phyloP scores from a whole-genome alignment of 2,113 vertebrate genomes.

The Ammodytes marinus region DNA sequence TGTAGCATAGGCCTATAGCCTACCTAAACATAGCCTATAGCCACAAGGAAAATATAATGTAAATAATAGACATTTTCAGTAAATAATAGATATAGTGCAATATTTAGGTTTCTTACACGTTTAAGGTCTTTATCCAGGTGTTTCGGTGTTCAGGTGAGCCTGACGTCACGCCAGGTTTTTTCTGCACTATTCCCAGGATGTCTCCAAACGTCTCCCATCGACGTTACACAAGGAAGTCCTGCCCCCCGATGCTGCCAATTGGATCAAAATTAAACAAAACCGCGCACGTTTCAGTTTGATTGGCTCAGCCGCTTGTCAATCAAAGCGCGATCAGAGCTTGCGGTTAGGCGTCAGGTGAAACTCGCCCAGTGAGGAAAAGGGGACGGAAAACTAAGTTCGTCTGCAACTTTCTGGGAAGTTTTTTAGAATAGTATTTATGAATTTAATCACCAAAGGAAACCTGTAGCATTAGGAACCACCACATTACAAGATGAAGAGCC shows the following conservation, averaged over 20 bases:
- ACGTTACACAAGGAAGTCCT: constrained; percentile 80
- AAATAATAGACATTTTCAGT: background rate
- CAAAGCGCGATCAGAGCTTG: constrained; percentile 50
- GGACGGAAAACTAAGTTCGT: constrained; percentile 48
- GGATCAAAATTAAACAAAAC: constrained; percentile 22
- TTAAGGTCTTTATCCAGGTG: constrained; percentile 15
- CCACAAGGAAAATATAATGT: no score
- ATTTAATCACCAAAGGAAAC: background rate
- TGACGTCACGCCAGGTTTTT: constrained; percentile 68
- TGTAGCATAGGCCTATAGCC: no score
- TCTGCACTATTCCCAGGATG: constrained; percentile 52
- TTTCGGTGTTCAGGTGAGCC: constrained; percentile 69
- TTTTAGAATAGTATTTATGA: constrained; percentile 16
- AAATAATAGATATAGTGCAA: background rate
- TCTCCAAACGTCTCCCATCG: constrained; percentile 43
- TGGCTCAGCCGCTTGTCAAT: constrained; percentile 61
- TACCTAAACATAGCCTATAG: no score
- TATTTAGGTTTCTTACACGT: background rate
- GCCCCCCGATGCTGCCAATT: constrained; percentile 65
- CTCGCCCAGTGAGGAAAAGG: constrained; percentile 56
- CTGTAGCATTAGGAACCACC: constrained; percentile 2
- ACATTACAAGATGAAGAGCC: constrained; percentile 90
- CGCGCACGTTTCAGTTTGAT: constrained; percentile 17
- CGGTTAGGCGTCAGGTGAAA: constrained; percentile 86
- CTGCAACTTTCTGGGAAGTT: constrained; percentile 27